Evolutionary conservation across 2,888 invertebrate species (phyloP), one percentile per base, ranked within the genome.

Genomic region (Apamea crenata): DNA sequence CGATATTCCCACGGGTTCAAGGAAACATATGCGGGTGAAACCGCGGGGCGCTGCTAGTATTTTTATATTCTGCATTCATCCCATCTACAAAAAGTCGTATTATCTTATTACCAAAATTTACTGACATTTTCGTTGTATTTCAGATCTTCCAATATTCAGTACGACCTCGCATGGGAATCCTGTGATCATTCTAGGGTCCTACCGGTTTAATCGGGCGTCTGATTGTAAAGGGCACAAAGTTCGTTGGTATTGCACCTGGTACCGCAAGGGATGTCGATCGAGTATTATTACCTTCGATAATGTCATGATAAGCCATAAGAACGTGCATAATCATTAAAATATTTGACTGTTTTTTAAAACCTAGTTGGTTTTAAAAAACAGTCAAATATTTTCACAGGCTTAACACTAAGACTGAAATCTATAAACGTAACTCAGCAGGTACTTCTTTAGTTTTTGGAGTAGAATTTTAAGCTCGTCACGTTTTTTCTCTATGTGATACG

Each of bases 281-380:
- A 74, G 29, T 21, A 65, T 85, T 1, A 32, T 67, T 0, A 86
- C 86, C 25, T 8, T 65, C 16, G 66, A 86, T 25, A 77, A 85
- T 59, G 74, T 50, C 18, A 50, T 84, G 14, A 18, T 76, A 14
- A 29, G 3, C 18, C 72, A 85, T 44, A 77, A 67, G 21, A 36
- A 12, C 36, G 25, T n/a, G 25, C 90, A 90, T 74, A 89, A 83
- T 36, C 90, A 90, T 82, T 80, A 72, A 71, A 61, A 53, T 80
- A 32, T 29, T 16, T 14, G 1, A 36, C 25, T 18, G 6, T 32
- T 50, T 69, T 53, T 36, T 32, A 10, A 25, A 32, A 32, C 25
- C 25, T n/a, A n/a, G n/a, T n/a, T n/a, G n/a, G n/a, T n/a, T n/a
- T n/a, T n/a, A n/a, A n/a, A n/a, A n/a, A n/a, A n/a, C n/a, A n/a